phyloP scores from a whole-genome alignment of 2,888 invertebrate genomes.

The Nephrocerus scutellatus region DNA sequence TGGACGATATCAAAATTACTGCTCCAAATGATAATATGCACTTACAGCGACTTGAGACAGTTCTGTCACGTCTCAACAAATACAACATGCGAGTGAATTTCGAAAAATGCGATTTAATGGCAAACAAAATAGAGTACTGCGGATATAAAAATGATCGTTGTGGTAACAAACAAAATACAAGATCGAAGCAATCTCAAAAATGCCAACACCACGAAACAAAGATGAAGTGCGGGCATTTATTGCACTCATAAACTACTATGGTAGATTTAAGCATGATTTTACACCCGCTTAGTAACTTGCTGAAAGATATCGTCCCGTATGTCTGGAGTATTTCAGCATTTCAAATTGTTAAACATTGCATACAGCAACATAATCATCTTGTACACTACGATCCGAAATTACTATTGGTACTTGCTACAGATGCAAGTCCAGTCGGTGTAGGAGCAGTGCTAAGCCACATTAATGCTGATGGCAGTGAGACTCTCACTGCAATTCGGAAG shows the following conservation, averaged over 20 bases:
- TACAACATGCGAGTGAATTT: conserved; percentile 27
- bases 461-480: conserved; percentile 32
- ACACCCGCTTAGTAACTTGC: conserved; percentile 27
- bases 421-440: conserved; percentile 27
- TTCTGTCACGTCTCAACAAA: conserved; percentile 22
- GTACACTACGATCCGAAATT: conserved; percentile 28
- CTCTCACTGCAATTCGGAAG: too few species aligned
- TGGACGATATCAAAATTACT: conserved; percentile 29
- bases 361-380: conserved; percentile 21
- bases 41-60: conserved; percentile 21
- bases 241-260: conserved; percentile 32
- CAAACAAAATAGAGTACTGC: conserved; percentile 27
- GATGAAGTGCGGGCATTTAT: conserved; percentile 27
- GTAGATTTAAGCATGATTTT: conserved; percentile 28
- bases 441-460: conserved; percentile 36
- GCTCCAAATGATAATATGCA: conserved; percentile 24
- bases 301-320: conserved; percentile 22
- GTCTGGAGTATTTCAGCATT: conserved; percentile 25
- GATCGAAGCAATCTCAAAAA: conserved; percentile 28
- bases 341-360: conserved; percentile 21
- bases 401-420: conserved; percentile 26
- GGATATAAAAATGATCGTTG: conserved; percentile 26
- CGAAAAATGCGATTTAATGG: conserved; percentile 28
- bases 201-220: conserved; percentile 21
- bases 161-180: conserved; percentile 29